Conservation (phyloP, 2,797 vertebrate genomes). For the Pantherophis vulpinus region DNA sequence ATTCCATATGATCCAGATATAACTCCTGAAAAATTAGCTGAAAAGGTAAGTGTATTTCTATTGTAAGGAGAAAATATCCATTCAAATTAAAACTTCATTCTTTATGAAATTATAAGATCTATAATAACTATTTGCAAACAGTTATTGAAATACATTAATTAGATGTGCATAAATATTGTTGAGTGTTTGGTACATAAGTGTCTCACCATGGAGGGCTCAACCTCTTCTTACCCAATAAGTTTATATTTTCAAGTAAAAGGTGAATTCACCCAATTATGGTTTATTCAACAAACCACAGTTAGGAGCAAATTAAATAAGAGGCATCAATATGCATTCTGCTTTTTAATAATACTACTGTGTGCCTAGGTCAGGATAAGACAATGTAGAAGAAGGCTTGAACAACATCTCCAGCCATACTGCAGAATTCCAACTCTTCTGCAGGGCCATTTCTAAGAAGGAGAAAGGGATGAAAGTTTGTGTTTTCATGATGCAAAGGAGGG, state of each 20-base stretch:
- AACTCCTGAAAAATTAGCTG: slow-evolving; percentile 73
- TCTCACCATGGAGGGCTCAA: too few species aligned
- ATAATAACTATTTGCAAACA: background rate
- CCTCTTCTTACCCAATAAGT: too few species aligned
- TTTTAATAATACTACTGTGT: background rate
- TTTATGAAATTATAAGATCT: background rate
- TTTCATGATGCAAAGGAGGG: too few species aligned
- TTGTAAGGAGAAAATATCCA: background rate
- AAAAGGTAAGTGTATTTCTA: slow-evolving; percentile 67
- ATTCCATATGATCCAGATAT: slow-evolving; percentile 78
- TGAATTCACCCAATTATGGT: background rate
- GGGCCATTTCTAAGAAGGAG: too few species aligned
- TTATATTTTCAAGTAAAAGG: background rate
- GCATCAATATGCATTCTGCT: background rate
- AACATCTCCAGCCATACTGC: too few species aligned
- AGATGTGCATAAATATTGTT: background rate
- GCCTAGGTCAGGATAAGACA: too few species aligned
- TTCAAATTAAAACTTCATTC: background rate
- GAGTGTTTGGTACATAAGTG: background rate
- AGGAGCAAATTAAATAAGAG: background rate
- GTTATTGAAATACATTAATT: background rate
- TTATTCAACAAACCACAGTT: background rate
- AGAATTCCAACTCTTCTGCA: too few species aligned
- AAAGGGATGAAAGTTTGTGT: too few species aligned
- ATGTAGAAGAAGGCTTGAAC: too few species aligned